Percentiles rank a stretch among this genome's conserved stretches.
Conservation (phyloP, 1,140 invertebrate species). For the Bathynomus jamesi region DNA sequence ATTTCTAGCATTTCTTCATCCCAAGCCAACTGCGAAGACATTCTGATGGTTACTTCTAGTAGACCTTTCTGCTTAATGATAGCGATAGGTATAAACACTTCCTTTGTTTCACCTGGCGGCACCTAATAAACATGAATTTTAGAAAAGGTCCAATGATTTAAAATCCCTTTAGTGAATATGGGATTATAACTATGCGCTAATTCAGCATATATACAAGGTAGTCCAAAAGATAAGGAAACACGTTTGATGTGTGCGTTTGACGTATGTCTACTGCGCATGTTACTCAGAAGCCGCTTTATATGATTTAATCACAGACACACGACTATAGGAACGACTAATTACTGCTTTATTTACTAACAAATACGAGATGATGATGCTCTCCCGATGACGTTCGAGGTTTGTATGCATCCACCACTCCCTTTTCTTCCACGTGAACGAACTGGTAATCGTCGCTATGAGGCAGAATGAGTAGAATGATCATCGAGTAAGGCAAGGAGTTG, state of each 20-base stretch:
- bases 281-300: too few relatives aligned
- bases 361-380: conserved; percentile 47
- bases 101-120: conserved; percentile 15
- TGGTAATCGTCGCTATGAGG: conserved; percentile 46
- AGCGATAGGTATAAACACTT: conserved; percentile 43
- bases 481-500: conserved; percentile 13
- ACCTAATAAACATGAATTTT: too few relatives aligned
- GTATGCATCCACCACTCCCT: conserved; percentile 50
- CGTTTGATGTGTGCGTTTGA: too few relatives aligned
- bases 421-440: conserved; percentile 51
- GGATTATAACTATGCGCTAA: too few relatives aligned
- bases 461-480: conserved; percentile 44
- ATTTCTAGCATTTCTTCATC: background rate
- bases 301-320: too few relatives aligned
- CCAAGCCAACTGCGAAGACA: conserved; percentile 46
- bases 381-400: conserved; percentile 42
- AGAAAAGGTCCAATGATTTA: too few relatives aligned
- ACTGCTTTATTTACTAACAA: conserved; percentile 44
- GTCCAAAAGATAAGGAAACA: too few relatives aligned
- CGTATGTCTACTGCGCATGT: too few relatives aligned
- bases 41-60: conserved; percentile 47
- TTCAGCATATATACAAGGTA: too few relatives aligned
- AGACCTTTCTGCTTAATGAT: conserved; percentile 44
- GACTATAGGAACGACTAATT: too few relatives aligned
- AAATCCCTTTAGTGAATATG: too few relatives aligned